phyloP scores from a whole-genome alignment of 2,113 vertebrate species.

The Entomyzon cyanotis region DNA sequence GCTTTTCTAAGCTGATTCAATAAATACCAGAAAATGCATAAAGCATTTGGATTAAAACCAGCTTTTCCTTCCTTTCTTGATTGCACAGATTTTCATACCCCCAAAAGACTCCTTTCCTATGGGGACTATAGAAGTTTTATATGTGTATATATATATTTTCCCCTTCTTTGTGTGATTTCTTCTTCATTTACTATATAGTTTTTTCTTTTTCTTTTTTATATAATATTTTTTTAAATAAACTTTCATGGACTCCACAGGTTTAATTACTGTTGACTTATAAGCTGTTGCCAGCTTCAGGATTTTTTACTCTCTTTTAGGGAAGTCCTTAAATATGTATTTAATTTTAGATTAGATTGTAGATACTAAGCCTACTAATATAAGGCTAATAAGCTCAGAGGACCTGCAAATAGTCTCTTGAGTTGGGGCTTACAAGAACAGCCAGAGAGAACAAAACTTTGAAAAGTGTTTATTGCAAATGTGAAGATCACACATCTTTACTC shows the following conservation, averaged over 20 bases:
- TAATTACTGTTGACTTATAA: neutral
- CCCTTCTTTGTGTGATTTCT: neutral
- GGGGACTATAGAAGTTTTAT: neutral
- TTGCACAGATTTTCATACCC: neutral
- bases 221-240: neutral
- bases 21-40: neutral
- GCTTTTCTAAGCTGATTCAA: neutral
- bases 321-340: neutral
- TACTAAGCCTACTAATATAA: neutral
- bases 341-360: neutral
- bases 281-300: neutral
- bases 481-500: neutral
- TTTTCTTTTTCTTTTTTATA: neutral
- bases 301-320: neutral
- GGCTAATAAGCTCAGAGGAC: neutral
- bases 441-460: neutral
- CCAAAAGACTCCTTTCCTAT: neutral
- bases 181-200: neutral
- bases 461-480: neutral
- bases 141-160: neutral
- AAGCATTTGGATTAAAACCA: neutral
- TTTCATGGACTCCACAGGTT: neutral
- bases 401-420: neutral
- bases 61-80: neutral
- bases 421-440: neutral